Conservation (phyloP, 1,140 invertebrate genomes). For the Orius insidiosus region DNA sequence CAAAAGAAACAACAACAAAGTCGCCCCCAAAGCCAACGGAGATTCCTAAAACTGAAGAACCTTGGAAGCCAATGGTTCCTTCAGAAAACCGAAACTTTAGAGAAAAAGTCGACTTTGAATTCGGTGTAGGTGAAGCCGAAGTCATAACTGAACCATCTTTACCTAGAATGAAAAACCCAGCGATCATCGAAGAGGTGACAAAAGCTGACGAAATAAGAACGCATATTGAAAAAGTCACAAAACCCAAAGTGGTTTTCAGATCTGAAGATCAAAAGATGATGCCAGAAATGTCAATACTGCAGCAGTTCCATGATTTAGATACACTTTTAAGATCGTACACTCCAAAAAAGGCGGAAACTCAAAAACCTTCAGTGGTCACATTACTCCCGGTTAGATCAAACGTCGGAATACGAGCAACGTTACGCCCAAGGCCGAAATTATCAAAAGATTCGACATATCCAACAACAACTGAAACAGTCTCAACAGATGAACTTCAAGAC, state of each 20-base stretch:
- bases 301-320: constrained; percentile 19
- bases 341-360: constrained; percentile 3
- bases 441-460: constrained; percentile 17
- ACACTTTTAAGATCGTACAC: constrained; percentile 21
- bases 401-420: constrained; percentile 34
- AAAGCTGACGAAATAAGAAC: constrained; percentile 3
- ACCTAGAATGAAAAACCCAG: neutral
- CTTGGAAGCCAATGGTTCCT: constrained; percentile 18
- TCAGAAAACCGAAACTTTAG: constrained; percentile 7
- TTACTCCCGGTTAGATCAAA: constrained; percentile 41
- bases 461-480: constrained; percentile 4
- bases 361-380: constrained; percentile 29
- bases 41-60: constrained; percentile 14
- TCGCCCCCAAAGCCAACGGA: neutral
- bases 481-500: neutral
- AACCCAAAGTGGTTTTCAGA: constrained; percentile 2
- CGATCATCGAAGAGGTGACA: constrained; percentile 4
- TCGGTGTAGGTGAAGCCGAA: constrained; percentile 18
- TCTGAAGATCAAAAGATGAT: constrained; percentile 7
- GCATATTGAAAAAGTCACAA: constrained; percentile 1
- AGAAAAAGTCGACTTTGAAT: constrained; percentile 10
- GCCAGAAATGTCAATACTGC: constrained; percentile 17
- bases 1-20: constrained; percentile 2
- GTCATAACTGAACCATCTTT: constrained; percentile 14
- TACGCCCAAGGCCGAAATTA: constrained; percentile 34